phyloP scores from a whole-genome alignment of 2,797 vertebrate genomes.

The Pelobates cultripes region DNA sequence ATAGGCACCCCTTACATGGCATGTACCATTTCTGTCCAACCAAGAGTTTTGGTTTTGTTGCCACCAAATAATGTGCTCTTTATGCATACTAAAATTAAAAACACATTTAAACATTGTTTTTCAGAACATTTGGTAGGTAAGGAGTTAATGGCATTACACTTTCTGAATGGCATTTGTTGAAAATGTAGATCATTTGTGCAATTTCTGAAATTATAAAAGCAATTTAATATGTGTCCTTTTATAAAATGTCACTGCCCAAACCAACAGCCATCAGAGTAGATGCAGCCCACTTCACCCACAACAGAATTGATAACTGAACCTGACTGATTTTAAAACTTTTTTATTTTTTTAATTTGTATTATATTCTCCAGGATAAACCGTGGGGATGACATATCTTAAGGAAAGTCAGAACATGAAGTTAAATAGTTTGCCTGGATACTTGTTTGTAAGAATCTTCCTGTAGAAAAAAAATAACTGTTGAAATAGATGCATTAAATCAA shows the following conservation, averaged over 20 bases:
- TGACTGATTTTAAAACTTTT: background rate
- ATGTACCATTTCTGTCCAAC: no score
- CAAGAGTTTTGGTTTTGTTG: no score
- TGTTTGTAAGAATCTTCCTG: constrained; percentile 12
- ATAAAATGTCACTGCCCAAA: background rate
- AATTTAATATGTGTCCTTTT: background rate
- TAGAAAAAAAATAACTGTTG: constrained; percentile 11
- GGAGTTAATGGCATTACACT: no score
- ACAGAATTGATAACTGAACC: background rate
- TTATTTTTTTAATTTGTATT: background rate
- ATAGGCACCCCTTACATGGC: no score
- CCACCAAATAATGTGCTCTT: no score
- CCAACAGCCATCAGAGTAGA: background rate
- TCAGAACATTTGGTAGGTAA: no score
- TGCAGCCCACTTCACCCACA: background rate
- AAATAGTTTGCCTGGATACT: constrained; percentile 28
- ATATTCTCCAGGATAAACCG: background rate
- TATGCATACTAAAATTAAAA: no score
- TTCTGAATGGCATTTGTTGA: no score
- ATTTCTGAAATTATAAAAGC: no score
- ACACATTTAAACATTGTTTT: no score
- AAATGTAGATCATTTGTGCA: no score
- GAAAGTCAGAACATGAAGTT: constrained; percentile 30
- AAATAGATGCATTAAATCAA: constrained; percentile 43
- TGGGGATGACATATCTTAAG: background rate